Evolutionary conservation across 2,113 vertebrate species (phyloP), one percentile per base, ranked within the genome.

Genomic region (Pollachius pollachius): DNA sequence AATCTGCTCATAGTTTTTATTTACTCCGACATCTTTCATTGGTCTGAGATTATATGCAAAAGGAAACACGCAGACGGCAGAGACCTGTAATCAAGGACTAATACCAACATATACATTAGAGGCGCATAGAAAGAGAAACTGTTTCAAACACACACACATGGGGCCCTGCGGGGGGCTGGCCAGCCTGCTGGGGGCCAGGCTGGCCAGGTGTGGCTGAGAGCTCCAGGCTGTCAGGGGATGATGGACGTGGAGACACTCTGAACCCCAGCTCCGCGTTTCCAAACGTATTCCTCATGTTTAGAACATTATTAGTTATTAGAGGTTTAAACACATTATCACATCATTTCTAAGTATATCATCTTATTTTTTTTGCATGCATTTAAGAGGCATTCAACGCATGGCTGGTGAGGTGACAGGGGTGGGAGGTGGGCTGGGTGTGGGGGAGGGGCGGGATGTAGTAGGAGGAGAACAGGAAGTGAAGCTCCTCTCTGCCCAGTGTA

Each of bases 161-260:
- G 30, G 30, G 30, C 30, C 30, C 30, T 34, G 6, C 5, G 6
- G 62, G 62, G 62, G 62, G 15, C 30, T 1, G 16, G 1, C 11
- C 11, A 17, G 12, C 62, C 27, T 64, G 30, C 15, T 27, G 62
- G 5, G 62, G 1, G 0, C 41, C 62, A 64, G 34, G 62, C 62
- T 37, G 62, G 23, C 23, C 23, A 23, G 30, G 17, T 15, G 11
- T 19, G 62, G 30, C 15, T 27, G 6, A 52, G 75, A n/a, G 64
- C 75, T 72, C 69, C 75, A 69, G 62, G 30, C 62, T 41, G 62
- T 64, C 62, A 41, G 62, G 23, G 16, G 62, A 30, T 41, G 62
- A 64, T 12, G 17, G 62, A 64, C 41, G 16, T 8, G 62, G 4
- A n/a, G 62, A 69, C 27, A 57, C 25, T 56, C n/a, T 67, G 61